Evolutionary conservation across 2,797 vertebrate genomes (phyloP), one percentile per base, ranked within the genome.

Genomic region (Periparus ater): DNA sequence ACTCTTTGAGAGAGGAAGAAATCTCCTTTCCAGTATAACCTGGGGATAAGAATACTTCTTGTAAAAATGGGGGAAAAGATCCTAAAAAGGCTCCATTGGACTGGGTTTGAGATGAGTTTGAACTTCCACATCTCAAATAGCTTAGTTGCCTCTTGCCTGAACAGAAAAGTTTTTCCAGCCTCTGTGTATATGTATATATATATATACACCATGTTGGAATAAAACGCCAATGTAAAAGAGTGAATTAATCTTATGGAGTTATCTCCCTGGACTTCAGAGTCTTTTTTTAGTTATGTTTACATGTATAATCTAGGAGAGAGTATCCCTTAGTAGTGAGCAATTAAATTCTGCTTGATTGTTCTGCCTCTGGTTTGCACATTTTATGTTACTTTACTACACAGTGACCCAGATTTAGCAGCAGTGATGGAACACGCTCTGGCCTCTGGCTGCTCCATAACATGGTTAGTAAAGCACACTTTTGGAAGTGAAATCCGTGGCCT

Each of bases 341-440:
- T 88, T 91, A 86, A 94, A 75, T 84, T 90, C 70, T 71, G 21
- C 38, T 73, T 91, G 70, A 86, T 94, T 81, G 55, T 81, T 90
- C 76, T 84, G 83, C 80, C 50, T 88, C 65, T 90, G 70, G 45
- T 22, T 95, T 68, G 18, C 20, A 77, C 27, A 47, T 75, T 94
- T 90, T 61, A 91, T 88, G 54, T 78, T 86, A 61, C 17, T 95
- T 91, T 95, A 77, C n/a, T 78, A 42, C 79, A 83, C 65, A 18
- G 29, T 81, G 62, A 78, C 83, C 80, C 53, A 90, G 50, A 93
- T 96, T 91, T 84, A 93, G 42, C 32, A 75, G 32, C 62, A 74
- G 21, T 42, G 58, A 23, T 77, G 25, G 70, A 88, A 71, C 67
- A 90, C 26, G 18, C 73, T 7, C 50, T 54, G 17, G 54, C 61